These are phyloP conservation scores for Drosophila paracracens DNA, from an alignment of 2,888 invertebrate genomes.

Conservation along the genomic window DNA sequence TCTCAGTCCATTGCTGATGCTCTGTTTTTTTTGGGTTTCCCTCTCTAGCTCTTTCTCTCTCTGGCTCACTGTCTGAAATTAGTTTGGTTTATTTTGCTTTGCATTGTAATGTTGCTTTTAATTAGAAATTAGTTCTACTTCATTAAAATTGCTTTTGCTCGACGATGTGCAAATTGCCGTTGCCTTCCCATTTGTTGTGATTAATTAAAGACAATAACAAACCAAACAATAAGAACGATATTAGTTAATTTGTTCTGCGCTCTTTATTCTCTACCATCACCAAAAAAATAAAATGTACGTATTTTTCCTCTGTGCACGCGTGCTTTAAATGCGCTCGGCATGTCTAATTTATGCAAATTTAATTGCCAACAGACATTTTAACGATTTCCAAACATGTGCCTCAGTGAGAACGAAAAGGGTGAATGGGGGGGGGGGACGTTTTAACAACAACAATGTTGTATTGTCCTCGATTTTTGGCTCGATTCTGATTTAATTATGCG, in stretches of 20 bases:
- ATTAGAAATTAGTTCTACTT: slow-evolving; percentile 70
- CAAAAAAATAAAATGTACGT: slow-evolving; percentile 1
- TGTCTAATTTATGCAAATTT: slow-evolving; percentile 70
- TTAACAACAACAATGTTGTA: neutral
- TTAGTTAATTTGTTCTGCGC: slow-evolving; percentile 27
- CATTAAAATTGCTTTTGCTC: slow-evolving; percentile 60
- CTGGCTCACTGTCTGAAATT: slow-evolving; percentile 23
- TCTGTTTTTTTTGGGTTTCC: slow-evolving; percentile 11
- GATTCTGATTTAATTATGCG: slow-evolving; percentile 36
- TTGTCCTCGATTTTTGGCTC: slow-evolving; percentile 9
- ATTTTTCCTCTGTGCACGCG: slow-evolving; percentile 24
- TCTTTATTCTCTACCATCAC: slow-evolving; percentile 4
- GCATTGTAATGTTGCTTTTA: slow-evolving; percentile 60
- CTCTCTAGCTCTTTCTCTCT: neutral
- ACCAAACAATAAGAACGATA: neutral
- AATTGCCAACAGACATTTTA: slow-evolving; percentile 65
- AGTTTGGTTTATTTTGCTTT: slow-evolving; percentile 45
- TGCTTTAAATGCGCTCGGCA: slow-evolving; percentile 46
- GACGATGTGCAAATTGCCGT: slow-evolving; percentile 56
- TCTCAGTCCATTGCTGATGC: slow-evolving; percentile 30
- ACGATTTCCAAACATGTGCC: slow-evolving; percentile 52
- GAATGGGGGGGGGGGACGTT: neutral
- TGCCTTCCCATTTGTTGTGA: slow-evolving; percentile 44
- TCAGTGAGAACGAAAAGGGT: neutral
- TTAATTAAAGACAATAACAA: slow-evolving; percentile 47